These are phyloP conservation scores for Trialeurodes vaporariorum DNA, from an alignment of 1,140 invertebrate species.

Conservation along the genomic window DNA sequence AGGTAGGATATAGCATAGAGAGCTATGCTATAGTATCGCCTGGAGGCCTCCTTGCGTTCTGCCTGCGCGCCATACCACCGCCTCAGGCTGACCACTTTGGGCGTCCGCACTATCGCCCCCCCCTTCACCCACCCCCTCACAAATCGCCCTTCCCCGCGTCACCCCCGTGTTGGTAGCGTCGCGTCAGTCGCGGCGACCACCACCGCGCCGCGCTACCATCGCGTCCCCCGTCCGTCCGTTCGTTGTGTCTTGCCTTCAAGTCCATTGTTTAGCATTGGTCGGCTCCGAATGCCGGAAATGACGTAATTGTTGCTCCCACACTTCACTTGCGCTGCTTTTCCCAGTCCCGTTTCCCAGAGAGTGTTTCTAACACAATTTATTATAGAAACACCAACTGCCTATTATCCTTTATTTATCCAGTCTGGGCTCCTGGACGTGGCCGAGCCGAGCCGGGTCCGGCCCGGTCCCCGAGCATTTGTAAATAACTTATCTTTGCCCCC, in stretches of 20 bases:
- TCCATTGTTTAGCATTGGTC: background rate
- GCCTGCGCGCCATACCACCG: too few species aligned
- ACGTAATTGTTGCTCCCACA: background rate
- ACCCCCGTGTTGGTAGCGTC: background rate
- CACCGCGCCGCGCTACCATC: too few species aligned
- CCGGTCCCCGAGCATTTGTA: background rate
- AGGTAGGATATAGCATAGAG: too few species aligned
- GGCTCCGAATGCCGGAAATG: background rate
- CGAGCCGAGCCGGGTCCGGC: too few species aligned
- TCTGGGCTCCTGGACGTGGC: background rate
- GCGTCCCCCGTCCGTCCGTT: too few species aligned
- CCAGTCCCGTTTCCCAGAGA: background rate
- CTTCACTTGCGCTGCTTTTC: background rate
- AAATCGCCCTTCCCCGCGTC: too few species aligned
- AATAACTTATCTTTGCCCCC: background rate
- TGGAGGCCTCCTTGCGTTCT: background rate
- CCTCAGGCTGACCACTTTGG: background rate
- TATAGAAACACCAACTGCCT: background rate
- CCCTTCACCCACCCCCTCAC: background rate
- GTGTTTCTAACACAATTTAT: background rate
- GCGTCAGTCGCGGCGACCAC: background rate
- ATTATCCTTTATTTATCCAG: background rate
- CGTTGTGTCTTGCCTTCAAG: too few species aligned
- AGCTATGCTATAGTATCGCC: too few species aligned
- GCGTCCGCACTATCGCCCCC: too few species aligned